These are phyloP conservation scores for Apamea monoglypha DNA, from an alignment of 2,888 invertebrate species.

Conservation along the genomic window DNA sequence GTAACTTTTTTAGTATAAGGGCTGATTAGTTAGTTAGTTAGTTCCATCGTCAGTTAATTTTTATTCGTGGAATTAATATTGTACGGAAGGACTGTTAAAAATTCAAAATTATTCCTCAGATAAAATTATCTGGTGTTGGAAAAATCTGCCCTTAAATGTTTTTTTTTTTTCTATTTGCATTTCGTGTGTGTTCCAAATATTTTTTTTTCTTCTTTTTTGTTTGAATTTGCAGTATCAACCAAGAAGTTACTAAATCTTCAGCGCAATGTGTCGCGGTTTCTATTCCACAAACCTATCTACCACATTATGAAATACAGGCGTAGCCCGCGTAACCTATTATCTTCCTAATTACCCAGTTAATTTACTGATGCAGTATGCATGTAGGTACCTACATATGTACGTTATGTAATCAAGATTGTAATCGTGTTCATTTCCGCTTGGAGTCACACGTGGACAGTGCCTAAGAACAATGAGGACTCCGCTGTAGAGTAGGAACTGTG, in stretches of 20 bases:
- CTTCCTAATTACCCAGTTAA: slow-evolving; percentile 41
- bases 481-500: background rate
- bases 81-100: too few species aligned
- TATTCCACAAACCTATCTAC: background rate
- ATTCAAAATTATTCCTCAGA: too few species aligned
- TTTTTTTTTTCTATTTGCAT: too few species aligned
- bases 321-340: background rate
- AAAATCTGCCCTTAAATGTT: too few species aligned
- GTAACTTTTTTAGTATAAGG: too few species aligned
- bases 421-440: slow-evolving; percentile 51
- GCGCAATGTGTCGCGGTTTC: too few species aligned
- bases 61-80: too few species aligned
- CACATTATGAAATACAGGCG: background rate
- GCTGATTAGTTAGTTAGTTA: too few species aligned
- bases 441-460: background rate
- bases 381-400: background rate
- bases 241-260: background rate
- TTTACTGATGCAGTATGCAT: slow-evolving; percentile 26
- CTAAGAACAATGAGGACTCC: slow-evolving; percentile 30
- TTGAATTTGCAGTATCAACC: background rate
- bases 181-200: too few species aligned
- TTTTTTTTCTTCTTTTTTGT: background rate
- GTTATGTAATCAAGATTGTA: slow-evolving; percentile 45
- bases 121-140: too few species aligned
- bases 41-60: too few species aligned